Percentiles rank a stretch among this genome's conserved stretches.
Conservation (phyloP, 2,797 vertebrate species). For the Muscicapa striata region DNA sequence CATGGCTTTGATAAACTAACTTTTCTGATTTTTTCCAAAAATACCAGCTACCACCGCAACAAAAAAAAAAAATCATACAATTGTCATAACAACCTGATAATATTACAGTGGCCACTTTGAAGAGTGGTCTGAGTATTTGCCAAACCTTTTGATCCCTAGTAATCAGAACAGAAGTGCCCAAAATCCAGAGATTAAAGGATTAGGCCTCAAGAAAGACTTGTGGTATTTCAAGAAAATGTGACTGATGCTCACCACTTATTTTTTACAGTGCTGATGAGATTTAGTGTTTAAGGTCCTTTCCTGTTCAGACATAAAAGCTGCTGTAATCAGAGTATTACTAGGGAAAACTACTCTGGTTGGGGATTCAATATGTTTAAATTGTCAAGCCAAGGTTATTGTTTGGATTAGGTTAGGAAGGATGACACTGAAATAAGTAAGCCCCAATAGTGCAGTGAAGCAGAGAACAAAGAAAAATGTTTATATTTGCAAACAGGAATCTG, state of each 20-base stretch:
- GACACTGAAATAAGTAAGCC: slow-evolving; percentile 49
- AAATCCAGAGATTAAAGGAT: slow-evolving; percentile 74
- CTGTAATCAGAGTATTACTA: slow-evolving; percentile 75
- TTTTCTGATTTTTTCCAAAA: neutral
- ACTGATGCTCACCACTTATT: slow-evolving; percentile 74
- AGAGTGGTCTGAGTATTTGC: slow-evolving; percentile 41
- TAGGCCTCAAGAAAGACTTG: slow-evolving; percentile 68
- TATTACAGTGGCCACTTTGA: slow-evolving; percentile 54
- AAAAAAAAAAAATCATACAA: neutral
- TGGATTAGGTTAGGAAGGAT: slow-evolving; percentile 65
- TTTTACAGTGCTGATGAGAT: slow-evolving; percentile 73
- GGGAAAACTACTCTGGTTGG: slow-evolving; percentile 57
- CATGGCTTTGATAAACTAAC: neutral
- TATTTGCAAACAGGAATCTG: slow-evolving; percentile 1
- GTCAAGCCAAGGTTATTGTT: slow-evolving; percentile 65
- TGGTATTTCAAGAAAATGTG: slow-evolving; percentile 73
- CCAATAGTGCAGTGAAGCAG: neutral
- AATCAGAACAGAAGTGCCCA: slow-evolving; percentile 73
- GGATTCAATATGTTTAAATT: slow-evolving; percentile 68
- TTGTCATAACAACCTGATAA: slow-evolving; percentile 10
- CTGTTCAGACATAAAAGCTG: slow-evolving; percentile 74
- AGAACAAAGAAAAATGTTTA: slow-evolving; percentile 42
- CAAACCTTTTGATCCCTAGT: slow-evolving; percentile 64
- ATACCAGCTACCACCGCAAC: neutral
- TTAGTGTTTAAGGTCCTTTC: slow-evolving; percentile 74